Percentiles rank a stretch among this genome's conserved stretches.
Evolutionary conservation across 1,140 invertebrate species (phyloP).

Genomic region (Tetramorium alpestre): DNA sequence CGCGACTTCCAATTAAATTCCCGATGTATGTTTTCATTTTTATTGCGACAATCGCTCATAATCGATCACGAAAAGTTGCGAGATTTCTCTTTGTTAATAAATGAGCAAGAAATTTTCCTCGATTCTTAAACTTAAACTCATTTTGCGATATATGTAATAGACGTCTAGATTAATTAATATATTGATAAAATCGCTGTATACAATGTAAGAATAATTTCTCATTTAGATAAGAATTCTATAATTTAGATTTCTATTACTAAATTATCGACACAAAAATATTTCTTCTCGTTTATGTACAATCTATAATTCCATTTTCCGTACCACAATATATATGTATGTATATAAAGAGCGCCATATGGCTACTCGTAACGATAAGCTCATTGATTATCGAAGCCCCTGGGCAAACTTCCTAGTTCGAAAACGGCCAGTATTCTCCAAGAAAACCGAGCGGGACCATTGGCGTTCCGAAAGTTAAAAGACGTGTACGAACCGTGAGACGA

Average conservation of each 20-base stretch:
- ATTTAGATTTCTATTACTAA: not conserved
- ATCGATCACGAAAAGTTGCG: not conserved
- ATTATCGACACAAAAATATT: not conserved
- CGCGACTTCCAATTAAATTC: conserved; percentile 53
- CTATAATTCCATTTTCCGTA: not conserved
- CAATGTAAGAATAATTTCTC: not conserved
- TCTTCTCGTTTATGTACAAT: not conserved
- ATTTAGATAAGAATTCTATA: not conserved
- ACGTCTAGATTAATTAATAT: conserved; percentile 11
- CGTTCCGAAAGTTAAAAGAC: not conserved
- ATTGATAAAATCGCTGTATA: not conserved
- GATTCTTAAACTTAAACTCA: not conserved
- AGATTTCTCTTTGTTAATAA: conserved; percentile 2
- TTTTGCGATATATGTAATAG: not conserved
- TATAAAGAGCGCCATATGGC: conserved; percentile 1
- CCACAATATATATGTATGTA: not conserved
- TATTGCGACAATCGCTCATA: conserved; percentile 29
- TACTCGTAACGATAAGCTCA: conserved; percentile 64
- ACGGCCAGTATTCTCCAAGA: conserved; percentile 27
- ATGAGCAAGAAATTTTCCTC: not conserved
- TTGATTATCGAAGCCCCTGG: conserved; percentile 81
- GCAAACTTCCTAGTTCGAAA: conserved; percentile 41
- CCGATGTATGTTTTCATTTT: conserved; percentile 21
- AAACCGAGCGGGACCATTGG: conserved; percentile 3
- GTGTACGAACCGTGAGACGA: not conserved